These are phyloP conservation scores for Calameuta idolon DNA, from an alignment of 2,888 invertebrate species.

Conservation along the genomic window DNA sequence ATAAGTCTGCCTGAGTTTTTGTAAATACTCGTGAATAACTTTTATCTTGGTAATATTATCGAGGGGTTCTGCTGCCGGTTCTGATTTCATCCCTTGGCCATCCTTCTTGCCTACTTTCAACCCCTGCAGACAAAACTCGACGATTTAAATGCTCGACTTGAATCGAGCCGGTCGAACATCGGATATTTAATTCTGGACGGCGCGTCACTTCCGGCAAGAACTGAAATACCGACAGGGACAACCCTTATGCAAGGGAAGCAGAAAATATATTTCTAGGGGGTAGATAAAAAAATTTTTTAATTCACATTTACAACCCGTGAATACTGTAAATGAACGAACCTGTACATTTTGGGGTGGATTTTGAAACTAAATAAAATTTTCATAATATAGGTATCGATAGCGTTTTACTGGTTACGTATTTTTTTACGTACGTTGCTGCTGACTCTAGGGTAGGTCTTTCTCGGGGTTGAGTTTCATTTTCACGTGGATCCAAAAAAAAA, in stretches of 20 bases:
- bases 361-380: no score
- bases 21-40: neutral
- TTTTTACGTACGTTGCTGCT: no score
- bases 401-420: no score
- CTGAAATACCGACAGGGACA: neutral
- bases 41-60: constrained; percentile 1
- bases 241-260: neutral
- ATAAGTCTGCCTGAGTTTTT: constrained; percentile 29
- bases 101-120: neutral
- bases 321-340: neutral
- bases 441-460: neutral
- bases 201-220: neutral
- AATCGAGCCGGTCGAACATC: neutral
- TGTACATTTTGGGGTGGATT: neutral
- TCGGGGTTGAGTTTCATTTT: neutral
- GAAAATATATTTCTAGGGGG: neutral
- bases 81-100: neutral
- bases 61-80: neutral
- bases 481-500: neutral
- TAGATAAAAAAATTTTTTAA: neutral
- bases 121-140: neutral
- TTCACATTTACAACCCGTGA: neutral
- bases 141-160: neutral
- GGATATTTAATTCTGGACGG: neutral
- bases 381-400: no score